These are phyloP conservation scores for Nesogale talazaci DNA, from an alignment of 2,113 vertebrate species.

Conservation along the genomic window DNA sequence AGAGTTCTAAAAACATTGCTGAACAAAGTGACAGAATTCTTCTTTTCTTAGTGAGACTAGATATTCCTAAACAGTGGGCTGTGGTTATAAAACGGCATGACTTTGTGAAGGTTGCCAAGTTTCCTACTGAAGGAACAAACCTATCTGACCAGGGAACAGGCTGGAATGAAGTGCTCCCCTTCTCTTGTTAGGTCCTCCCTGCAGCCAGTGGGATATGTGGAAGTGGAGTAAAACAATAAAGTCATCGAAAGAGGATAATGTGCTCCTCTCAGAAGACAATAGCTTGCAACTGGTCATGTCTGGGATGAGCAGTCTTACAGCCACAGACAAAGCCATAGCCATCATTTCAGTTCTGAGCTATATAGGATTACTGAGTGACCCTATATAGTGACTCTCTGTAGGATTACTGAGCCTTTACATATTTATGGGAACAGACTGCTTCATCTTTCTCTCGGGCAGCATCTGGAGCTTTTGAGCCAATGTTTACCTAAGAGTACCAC, in stretches of 20 bases:
- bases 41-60: background rate
- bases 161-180: background rate
- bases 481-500: too few species aligned
- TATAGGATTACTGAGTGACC: too few species aligned
- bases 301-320: too few species aligned
- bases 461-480: too few species aligned
- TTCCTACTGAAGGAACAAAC: too few species aligned
- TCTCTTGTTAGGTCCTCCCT: background rate
- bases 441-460: too few species aligned
- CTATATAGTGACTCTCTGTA: too few species aligned
- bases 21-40: constrained; percentile 58
- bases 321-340: too few species aligned
- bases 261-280: background rate
- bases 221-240: background rate
- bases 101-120: background rate
- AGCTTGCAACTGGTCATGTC: background rate
- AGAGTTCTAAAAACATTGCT: constrained; percentile 67
- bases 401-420: too few species aligned
- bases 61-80: background rate
- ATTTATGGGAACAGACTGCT: too few species aligned
- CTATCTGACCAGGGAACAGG: background rate
- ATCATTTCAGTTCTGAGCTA: too few species aligned
- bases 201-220: background rate
- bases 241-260: background rate
- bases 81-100: background rate